Evolutionary conservation across 2,888 invertebrate genomes (phyloP), one percentile per base, ranked within the genome.

Genomic region (Pandemis heparana): DNA sequence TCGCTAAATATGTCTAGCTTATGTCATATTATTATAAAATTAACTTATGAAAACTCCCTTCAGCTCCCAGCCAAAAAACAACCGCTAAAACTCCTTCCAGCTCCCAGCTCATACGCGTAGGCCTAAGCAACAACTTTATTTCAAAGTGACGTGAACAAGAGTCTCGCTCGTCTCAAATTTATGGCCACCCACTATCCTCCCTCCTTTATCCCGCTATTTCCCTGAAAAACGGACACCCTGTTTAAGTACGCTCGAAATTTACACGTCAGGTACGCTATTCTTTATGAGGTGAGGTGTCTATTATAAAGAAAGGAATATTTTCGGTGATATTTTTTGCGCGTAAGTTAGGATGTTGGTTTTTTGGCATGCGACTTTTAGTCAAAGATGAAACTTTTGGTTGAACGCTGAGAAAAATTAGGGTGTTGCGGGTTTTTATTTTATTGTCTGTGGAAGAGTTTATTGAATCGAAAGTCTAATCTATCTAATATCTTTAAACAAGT

Each of bases 91-190:
- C 66, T 23, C 43, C 56, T 39, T 61, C 70, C 71, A 75, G 66
- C 78, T 75, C 78, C 65, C 43, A 65, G 76, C 66, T 78, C 73
- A 76, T 75, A 75, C 77, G 74, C 81, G 79, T 83, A 85, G 85
- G 85, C 85, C 85, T 82, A 71, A 77, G 76, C 81, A 86, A 89
- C 89, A 88, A 87, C 89, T 90, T 90, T 88, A 91, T 90, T 87
- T 85, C 82, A 81, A 84, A 86, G 85, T 87, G 91, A 90, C 87
- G 87, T 79, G 80, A 80, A 83, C 87, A 89, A 87, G 89, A 88
- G 85, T 87, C 86, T 79, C 82, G 83, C 82, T 81, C 82, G 80
- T 78, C 81, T 78, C 79, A 80, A 82, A 91, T 89, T 90, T 90
- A 90, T 87, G 82, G 83, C 80, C 82, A 77, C 73, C 79, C 76